Conservation (phyloP, 2,113 vertebrate species). For the Herpetotheres cachinnans region DNA sequence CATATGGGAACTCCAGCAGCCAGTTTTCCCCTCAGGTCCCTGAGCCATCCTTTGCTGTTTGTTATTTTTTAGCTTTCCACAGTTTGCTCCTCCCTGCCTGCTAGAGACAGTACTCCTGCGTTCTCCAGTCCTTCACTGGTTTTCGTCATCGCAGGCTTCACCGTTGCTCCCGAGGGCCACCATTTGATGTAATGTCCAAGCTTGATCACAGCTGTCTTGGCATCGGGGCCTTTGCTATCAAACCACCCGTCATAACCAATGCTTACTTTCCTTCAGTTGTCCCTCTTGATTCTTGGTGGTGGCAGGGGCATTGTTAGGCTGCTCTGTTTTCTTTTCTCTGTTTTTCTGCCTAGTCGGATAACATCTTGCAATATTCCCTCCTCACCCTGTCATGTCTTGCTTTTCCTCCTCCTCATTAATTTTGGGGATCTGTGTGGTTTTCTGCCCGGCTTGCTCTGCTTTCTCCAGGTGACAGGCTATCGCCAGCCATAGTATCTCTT, state of each 20-base stretch:
- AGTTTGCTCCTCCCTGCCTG: not conserved
- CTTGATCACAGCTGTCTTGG: not conserved
- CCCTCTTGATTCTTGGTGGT: not conserved
- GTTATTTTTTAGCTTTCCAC: not conserved
- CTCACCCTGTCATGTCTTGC: not conserved
- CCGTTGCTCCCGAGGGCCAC: not conserved
- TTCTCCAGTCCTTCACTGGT: not conserved
- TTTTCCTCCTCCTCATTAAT: not conserved
- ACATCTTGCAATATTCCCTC: not conserved
- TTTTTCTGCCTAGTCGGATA: not conserved
- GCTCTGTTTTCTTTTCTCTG: not conserved
- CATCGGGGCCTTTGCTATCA: not conserved
- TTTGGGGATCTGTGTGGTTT: not conserved
- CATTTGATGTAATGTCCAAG: not conserved
- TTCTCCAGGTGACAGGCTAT: not conserved
- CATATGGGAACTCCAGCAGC: not conserved
- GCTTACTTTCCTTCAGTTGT: not conserved
- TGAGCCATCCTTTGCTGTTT: constrained; percentile 9
- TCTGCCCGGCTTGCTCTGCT: not conserved
- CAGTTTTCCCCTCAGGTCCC: not conserved
- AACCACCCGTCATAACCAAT: not conserved
- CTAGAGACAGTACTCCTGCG: not conserved
- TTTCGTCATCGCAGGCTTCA: not conserved
- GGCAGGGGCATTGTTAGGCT: not conserved
- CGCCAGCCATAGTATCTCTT: not conserved